Percentiles rank a stretch among this genome's conserved stretches.
These are phyloP conservation scores for Calvadosia cruxmelitensis DNA, from an alignment of 30 jellyfish, hydroid and myxozoan species.

Conservation along the genomic window DNA sequence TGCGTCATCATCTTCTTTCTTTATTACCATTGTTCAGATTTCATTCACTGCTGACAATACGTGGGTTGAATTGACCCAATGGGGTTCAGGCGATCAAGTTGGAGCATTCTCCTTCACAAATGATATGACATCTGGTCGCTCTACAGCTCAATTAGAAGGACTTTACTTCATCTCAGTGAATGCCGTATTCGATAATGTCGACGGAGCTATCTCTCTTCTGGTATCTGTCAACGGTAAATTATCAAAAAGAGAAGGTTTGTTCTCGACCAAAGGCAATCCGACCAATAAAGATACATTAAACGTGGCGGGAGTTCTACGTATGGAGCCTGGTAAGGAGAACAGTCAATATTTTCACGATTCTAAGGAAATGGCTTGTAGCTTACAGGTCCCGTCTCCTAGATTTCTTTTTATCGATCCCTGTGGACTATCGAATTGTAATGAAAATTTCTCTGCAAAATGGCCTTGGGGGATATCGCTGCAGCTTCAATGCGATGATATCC, in stretches of 20 bases:
- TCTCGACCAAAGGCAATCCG: conserved; percentile 81
- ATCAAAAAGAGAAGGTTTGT: conserved; percentile 51
- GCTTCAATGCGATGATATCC: no score
- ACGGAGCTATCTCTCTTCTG: conserved; percentile 46
- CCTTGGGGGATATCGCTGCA: no score
- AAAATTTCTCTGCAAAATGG: no score
- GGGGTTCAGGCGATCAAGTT: conserved; percentile 30
- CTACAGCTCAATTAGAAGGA: conserved; percentile 51
- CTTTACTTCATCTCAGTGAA: conserved; percentile 55
- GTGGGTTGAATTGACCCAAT: conserved; percentile 45
- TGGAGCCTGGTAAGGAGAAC: no score
- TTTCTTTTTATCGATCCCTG: no score
- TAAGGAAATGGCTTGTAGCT: no score
- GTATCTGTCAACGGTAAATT: conserved; percentile 54
- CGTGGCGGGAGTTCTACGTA: conserved; percentile 72
- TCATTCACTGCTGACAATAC: conserved; percentile 30
- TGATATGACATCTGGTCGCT: conserved; percentile 42
- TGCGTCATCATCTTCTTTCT: no score
- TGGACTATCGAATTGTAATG: no score
- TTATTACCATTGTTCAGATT: conserved; percentile 22
- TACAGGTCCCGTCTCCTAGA: no score
- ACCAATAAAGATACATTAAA: conserved; percentile 43
- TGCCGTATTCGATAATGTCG: conserved; percentile 37
- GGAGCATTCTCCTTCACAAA: conserved; percentile 45
- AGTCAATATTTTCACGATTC: no score